phyloP scores from a whole-genome alignment of 2,113 vertebrate species.

The Ia io region DNA sequence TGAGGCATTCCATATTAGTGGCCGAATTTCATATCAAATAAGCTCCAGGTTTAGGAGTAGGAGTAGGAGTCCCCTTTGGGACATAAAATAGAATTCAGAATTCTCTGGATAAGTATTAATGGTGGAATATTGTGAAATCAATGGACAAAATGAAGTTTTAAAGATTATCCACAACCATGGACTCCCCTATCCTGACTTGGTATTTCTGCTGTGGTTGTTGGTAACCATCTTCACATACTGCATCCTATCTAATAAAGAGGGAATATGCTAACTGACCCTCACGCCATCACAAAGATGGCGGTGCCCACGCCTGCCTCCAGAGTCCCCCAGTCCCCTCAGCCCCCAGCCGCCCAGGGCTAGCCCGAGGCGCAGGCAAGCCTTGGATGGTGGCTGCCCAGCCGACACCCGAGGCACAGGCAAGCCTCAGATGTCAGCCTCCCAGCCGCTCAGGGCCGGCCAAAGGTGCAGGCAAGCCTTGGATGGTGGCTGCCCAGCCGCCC shows the following conservation, averaged over 20 bases:
- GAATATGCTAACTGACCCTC: too few species aligned
- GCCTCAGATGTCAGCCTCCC: too few species aligned
- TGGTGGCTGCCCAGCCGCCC: too few species aligned
- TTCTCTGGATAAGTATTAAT: not conserved
- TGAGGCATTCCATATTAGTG: not conserved
- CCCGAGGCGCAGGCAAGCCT: too few species aligned
- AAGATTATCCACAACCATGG: not conserved
- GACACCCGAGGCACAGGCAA: too few species aligned
- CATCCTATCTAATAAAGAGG: not conserved
- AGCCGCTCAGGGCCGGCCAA: too few species aligned
- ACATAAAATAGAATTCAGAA: not conserved
- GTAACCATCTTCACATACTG: not conserved
- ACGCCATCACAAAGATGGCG: rapidly evolving
- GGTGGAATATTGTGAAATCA: not conserved
- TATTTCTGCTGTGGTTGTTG: not conserved
- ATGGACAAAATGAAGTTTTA: not conserved
- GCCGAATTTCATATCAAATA: not conserved
- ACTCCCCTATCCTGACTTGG: not conserved
- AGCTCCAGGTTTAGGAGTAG: not conserved
- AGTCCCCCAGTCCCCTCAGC: too few species aligned
- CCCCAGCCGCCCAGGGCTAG: too few species aligned
- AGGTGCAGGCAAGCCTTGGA: too few species aligned
- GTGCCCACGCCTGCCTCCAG: too few species aligned
- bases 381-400: too few species aligned
- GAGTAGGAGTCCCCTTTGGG: not conserved